phyloP scores from a whole-genome alignment of 2,888 invertebrate genomes.

The Orthosia cruda region DNA sequence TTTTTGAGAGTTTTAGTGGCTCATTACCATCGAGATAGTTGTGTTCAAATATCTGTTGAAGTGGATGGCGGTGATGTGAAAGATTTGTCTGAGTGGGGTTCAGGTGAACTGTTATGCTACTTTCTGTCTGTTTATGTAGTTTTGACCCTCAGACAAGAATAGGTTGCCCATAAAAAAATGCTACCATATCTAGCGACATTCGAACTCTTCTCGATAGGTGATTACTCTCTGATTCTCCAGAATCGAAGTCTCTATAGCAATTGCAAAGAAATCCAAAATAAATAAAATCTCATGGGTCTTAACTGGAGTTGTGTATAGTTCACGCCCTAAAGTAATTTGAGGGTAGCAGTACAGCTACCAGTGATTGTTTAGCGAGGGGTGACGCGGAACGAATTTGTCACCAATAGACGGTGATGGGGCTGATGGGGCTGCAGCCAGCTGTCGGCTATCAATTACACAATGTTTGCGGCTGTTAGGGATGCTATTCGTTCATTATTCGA shows the following conservation, averaged over 20 bases:
- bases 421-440: constrained; percentile 80
- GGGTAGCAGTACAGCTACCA: constrained; percentile 73
- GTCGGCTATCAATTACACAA: constrained; percentile 86
- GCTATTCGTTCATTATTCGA: constrained; percentile 88
- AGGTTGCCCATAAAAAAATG: neutral
- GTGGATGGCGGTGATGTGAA: constrained; percentile 16
- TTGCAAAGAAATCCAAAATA: constrained; percentile 61
- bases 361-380: constrained; percentile 80
- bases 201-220: neutral
- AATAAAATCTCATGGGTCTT: constrained; percentile 76
- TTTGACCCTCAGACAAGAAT: neutral
- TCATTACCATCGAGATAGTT: constrained; percentile 44
- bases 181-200: neutral
- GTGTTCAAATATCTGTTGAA: constrained; percentile 41
- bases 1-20: constrained; percentile 58
- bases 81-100: constrained; percentile 1
- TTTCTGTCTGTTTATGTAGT: neutral
- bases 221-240: neutral
- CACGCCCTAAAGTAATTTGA: constrained; percentile 82
- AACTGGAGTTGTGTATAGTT: constrained; percentile 73
- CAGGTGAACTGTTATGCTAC: neutral
- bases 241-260: constrained; percentile 36
- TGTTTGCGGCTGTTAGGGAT: constrained; percentile 89
- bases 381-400: constrained; percentile 87
- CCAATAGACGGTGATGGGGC: constrained; percentile 83